Percentiles rank a stretch among this genome's conserved stretches.
These are phyloP conservation scores for Neelides folsomi DNA, from an alignment of 2,888 invertebrate genomes.

Conservation along the genomic window DNA sequence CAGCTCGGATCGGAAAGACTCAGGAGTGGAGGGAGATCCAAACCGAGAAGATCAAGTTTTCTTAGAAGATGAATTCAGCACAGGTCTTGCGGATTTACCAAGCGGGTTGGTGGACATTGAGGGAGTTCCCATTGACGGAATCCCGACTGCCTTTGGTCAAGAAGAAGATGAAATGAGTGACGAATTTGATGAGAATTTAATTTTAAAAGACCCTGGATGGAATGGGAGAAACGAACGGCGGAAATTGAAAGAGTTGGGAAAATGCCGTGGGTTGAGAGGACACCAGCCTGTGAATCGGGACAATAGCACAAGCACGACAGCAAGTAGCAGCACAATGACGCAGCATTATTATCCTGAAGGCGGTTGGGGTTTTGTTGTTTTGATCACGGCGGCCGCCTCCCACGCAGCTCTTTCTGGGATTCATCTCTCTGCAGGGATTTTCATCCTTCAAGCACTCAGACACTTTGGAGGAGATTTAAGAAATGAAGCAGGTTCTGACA, in stretches of 20 bases:
- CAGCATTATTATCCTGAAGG: slow-evolving; percentile 33
- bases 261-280: slow-evolving; percentile 3
- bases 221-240: not conserved
- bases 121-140: slow-evolving; percentile 21
- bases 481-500: slow-evolving; percentile 20
- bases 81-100: slow-evolving; percentile 29
- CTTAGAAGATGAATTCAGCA: slow-evolving; percentile 22
- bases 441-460: slow-evolving; percentile 16
- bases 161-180: slow-evolving; percentile 24
- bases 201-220: not conserved
- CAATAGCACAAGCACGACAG: slow-evolving; percentile 11
- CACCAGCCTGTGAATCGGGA: slow-evolving; percentile 5
- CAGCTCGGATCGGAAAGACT: not conserved
- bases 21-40: slow-evolving; percentile 1
- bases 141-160: slow-evolving; percentile 19
- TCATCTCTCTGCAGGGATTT: slow-evolving; percentile 23
- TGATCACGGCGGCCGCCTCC: slow-evolving; percentile 22
- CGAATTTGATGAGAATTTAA: slow-evolving; percentile 2
- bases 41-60: not conserved
- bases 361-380: slow-evolving; percentile 28
- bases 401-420: slow-evolving; percentile 27
- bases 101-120: slow-evolving; percentile 30
- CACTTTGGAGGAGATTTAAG: slow-evolving; percentile 23
- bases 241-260: not conserved
- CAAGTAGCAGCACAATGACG: slow-evolving; percentile 23